These are phyloP conservation scores for Hyppa rectilinea DNA, from an alignment of 2,888 invertebrate genomes.

Conservation along the genomic window DNA sequence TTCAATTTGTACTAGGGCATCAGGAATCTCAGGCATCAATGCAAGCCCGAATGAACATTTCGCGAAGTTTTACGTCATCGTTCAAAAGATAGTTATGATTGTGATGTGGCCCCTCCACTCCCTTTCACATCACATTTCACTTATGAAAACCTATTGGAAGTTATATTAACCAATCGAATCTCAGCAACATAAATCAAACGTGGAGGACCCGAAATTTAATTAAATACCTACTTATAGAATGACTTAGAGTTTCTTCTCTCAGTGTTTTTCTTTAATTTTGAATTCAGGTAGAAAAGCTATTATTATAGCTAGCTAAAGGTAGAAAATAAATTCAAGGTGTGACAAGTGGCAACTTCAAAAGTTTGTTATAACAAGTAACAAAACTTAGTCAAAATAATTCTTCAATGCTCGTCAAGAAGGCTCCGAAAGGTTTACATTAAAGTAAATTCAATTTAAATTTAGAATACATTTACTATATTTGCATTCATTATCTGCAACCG, in stretches of 20 bases:
- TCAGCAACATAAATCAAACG: not conserved
- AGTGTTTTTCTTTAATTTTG: not conserved
- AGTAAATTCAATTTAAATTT: not conserved
- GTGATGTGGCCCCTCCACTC: not conserved
- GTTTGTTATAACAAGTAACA: not conserved
- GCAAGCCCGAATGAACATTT: not conserved
- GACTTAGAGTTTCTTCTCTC: not conserved
- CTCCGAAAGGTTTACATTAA: too few species aligned
- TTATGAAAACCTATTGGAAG: not conserved
- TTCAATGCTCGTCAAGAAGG: not conserved
- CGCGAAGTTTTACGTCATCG: constrained; percentile 3
- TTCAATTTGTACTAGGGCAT: constrained; percentile 35
- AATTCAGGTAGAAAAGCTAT: not conserved
- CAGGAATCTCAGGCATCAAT: constrained; percentile 14
- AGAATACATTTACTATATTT: not conserved
- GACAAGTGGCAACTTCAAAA: not conserved
- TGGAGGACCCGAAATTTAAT: too few species aligned
- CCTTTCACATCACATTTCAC: not conserved
- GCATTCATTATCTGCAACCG: not conserved
- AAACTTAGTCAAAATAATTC: not conserved
- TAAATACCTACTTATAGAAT: not conserved
- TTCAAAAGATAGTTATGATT: not conserved
- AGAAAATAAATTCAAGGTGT: not conserved
- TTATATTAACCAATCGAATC: not conserved
- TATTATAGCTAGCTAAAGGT: not conserved